Conservation (phyloP, 2,888 invertebrate genomes). For the Catocala sponsa region DNA sequence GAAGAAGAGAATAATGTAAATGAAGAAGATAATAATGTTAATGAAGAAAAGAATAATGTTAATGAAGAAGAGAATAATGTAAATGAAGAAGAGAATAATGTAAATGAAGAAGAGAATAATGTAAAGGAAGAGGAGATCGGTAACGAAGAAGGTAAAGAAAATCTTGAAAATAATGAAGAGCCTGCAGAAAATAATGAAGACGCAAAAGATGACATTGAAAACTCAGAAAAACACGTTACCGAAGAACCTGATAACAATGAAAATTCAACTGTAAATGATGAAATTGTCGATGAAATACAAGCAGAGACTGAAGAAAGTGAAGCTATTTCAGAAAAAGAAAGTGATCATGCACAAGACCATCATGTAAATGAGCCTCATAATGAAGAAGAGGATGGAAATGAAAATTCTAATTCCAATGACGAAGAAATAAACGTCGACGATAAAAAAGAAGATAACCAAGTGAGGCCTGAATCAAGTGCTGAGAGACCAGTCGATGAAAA, state of each 20-base stretch:
- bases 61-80: constrained; percentile 32
- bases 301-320: constrained; percentile 20
- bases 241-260: constrained; percentile 20
- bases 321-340: constrained; percentile 8
- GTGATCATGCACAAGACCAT: constrained; percentile 4
- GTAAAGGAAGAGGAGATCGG: constrained; percentile 16
- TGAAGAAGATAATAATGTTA: constrained; percentile 27
- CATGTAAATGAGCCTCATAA: constrained; percentile 20
- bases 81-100: constrained; percentile 15
- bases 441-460: constrained; percentile 5
- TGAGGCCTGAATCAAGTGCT: constrained; percentile 1
- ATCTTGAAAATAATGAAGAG: constrained; percentile 27
- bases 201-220: constrained; percentile 21
- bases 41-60: constrained; percentile 16
- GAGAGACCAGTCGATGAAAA: constrained; percentile 15
- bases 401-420: constrained; percentile 4
- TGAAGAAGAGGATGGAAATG: constrained; percentile 25
- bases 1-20: constrained; percentile 24
- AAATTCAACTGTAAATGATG: constrained; percentile 13
- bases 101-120: constrained; percentile 32
- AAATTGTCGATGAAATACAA: constrained; percentile 40
- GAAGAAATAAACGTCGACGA: background rate
- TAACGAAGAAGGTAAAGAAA: constrained; percentile 28
- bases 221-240: constrained; percentile 40
- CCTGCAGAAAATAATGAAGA: constrained; percentile 18